Conservation (phyloP, 2,113 vertebrate genomes). For the Brachypteracias leptosomus region DNA sequence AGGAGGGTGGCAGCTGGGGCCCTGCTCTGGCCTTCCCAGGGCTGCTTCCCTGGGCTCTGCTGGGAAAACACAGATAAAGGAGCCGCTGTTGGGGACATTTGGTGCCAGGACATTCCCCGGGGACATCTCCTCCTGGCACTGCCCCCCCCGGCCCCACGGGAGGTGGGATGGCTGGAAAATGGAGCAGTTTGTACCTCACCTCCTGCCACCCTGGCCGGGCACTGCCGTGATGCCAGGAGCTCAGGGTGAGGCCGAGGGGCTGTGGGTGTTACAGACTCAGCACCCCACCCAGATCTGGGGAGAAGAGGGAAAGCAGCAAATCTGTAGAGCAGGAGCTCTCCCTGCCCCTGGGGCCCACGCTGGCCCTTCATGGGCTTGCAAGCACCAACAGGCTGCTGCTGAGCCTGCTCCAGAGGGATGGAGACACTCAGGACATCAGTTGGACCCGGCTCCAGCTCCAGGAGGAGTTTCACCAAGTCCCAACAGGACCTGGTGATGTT, state of each 20-base stretch:
- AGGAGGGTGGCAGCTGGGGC: neutral
- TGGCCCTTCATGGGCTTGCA: neutral
- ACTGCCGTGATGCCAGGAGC: too few relatives aligned
- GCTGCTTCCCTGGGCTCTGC: neutral
- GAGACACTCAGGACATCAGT: neutral
- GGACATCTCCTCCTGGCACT: neutral
- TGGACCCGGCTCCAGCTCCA: neutral
- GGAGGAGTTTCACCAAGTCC: neutral
- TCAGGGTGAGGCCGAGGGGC: neutral
- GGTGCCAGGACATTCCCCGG: neutral
- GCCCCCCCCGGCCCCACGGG: neutral
- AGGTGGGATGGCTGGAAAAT: too few relatives aligned
- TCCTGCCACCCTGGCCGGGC: too few relatives aligned
- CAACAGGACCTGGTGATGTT: fast-evolving
- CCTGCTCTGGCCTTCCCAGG: neutral
- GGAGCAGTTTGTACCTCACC: too few relatives aligned
- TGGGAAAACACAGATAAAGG: neutral
- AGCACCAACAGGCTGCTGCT: neutral
- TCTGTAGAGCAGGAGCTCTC: neutral
- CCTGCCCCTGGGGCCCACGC: neutral
- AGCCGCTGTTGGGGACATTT: neutral
- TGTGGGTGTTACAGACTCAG: neutral
- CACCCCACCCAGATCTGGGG: neutral
- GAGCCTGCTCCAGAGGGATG: neutral
- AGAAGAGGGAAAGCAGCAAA: neutral